Evolutionary conservation across 2,888 invertebrate genomes (phyloP), one percentile per base, ranked within the genome.

Genomic region (Abscondita cerata): DNA sequence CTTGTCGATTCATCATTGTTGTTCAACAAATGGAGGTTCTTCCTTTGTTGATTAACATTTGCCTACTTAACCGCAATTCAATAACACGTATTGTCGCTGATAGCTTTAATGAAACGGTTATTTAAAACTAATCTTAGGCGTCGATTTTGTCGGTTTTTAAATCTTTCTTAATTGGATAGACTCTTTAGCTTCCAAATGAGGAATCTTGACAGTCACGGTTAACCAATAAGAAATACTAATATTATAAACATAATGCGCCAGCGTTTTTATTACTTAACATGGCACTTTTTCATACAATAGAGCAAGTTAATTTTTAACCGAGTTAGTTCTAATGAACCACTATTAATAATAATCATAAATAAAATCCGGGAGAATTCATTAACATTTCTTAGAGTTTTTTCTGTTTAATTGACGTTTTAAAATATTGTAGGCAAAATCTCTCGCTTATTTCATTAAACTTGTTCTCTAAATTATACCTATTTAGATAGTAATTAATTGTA

Each of bases 1-100:
- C 68, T 64, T 71, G 72, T 72, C 77, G 71, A 78, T 78, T 77
- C 75, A 76, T 77, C 76, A 76, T 75, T 75, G 75, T 75, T 75
- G 72, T 63, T 67, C 72, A 75, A 75, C 75, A 77, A 76, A 76
- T 76, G 74, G 73, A 75, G 73, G 72, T 72, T 72, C 71, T 67
- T 66, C 75, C 70, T 76, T 75, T 77, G 77, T 76, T 71, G 75
- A 74, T 75, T 74, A 75, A 75, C 74, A 77, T 76, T 76, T 71
- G 72, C 74, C 76, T 76, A 76, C 77, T 76, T 76, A 76, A 69
- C 71, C 63, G 61, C 72, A 55, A 67, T 67, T 68, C 65, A 68
- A 68, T 69, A 65, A 71, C 60, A 65, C 69, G 59, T 68, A 71
- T 71, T 72, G 72, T 71, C 72, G 73, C 68, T 72, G 72, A 73